Evolutionary conservation across 2,888 invertebrate species (phyloP), one percentile per base, ranked within the genome.

Genomic region (Bombylius discolor): DNA sequence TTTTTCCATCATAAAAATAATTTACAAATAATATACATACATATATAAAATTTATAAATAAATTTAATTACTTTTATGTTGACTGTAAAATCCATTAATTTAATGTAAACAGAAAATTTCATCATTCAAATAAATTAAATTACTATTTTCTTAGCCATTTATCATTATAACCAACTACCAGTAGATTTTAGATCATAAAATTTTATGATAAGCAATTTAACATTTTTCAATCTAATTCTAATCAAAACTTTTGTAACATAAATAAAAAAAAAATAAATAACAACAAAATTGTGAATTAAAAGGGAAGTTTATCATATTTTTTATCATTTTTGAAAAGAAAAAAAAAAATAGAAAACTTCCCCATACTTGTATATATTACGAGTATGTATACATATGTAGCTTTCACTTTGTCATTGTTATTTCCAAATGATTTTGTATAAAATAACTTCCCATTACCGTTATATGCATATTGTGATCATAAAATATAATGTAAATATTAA

Each of bases 401-500:
- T 23, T 23, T 23, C 23, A 23, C 23, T 23, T 23, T 23, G 23
- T 23, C 23, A 23, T 23, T 23, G 23, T 23, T 23, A 23, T 23
- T 23, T 23, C 23, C 23, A 23, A 23, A 23, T 23, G 23, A 23
- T 23, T 23, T 23, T 23, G 23, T 23, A 23, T 23, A 52, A 58
- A 58, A 58, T 58, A 54, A 56, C 56, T 53, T 58, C 49, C 54
- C 58, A 58, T 58, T 58, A 58, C 58, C 58, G 56, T 56, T 58
- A 56, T 55, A 59, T 59, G 55, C 56, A 59, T 56, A 59, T 59
- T 59, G 59, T 53, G 55, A 56, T 55, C 59, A 47, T 59, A 59
- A 59, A 59, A 59, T 59, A 59, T 59, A 54, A 59, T 56, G 59
- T 55, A 59, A 59, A 59, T 59, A 59, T 59, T 59, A 59, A 59